phyloP scores from a whole-genome alignment of 2,113 vertebrate genomes.

The Theristicus caerulescens region DNA sequence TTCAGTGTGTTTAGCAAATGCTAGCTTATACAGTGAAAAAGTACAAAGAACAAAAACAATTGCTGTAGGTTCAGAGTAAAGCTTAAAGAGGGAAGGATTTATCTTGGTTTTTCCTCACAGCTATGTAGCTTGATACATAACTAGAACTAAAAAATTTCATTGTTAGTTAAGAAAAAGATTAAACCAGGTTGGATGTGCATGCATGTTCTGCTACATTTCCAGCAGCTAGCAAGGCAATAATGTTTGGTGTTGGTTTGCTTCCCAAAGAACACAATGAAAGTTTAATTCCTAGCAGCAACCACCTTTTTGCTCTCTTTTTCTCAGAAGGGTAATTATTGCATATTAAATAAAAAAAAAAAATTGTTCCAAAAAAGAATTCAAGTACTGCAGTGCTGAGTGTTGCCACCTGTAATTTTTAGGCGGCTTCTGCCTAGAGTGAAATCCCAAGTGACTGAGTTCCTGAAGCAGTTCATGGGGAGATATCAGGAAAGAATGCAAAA shows the following conservation, averaged over 20 bases:
- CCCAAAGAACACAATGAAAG: not conserved
- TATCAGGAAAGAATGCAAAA: not conserved
- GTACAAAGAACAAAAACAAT: not conserved
- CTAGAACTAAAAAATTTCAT: not conserved
- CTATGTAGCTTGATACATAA: fast-evolving
- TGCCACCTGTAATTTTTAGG: fast-evolving
- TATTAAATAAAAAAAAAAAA: not conserved
- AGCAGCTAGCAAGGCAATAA: not conserved
- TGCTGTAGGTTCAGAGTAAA: not conserved
- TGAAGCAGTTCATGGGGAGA: fast-evolving
- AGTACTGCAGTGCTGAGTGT: not conserved
- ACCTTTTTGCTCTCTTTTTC: not conserved
- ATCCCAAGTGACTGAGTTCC: not conserved
- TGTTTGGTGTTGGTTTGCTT: not conserved
- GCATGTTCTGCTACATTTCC: not conserved
- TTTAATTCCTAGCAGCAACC: not conserved
- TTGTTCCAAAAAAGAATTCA: not conserved
- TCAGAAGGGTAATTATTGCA: not conserved
- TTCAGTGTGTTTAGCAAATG: not conserved
- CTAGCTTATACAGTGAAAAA: not conserved
- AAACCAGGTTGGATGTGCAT: not conserved
- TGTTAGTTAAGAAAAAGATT: not conserved
- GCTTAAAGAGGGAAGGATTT: not conserved
- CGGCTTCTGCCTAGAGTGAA: not conserved
- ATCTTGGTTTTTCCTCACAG: not conserved